Evolutionary conservation across 1,140 invertebrate species (phyloP), one percentile per base, ranked within the genome.

Genomic region (Pogonus chalceus): DNA sequence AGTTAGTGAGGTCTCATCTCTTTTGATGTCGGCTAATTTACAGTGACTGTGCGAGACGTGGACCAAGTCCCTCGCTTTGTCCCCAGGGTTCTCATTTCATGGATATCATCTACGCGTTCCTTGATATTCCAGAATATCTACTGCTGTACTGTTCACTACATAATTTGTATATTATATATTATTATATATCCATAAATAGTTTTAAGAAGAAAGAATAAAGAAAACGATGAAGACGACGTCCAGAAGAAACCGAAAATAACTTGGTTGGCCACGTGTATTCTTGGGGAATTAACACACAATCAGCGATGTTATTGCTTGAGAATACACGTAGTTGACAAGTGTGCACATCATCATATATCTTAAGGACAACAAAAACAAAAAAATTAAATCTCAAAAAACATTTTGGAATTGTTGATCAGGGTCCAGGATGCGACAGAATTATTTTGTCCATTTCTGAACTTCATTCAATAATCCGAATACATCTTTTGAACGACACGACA

Each of bases 231-330:
- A 43, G 52, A 23, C 12, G 35, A 4, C 20, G 26, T 18, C 51
- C 21, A 52, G 51, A 16, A 3, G 35, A 14, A 39, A 52, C 31
- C 23, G 21, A 35, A 39, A 39, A 58, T 72, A 76, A 82, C 83
- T 84, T 82, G 82, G 80, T 81, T 87, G 84, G 84, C 83, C 84
- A 89, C 87, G 88, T 81, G 88, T 90, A 90, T 91, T 89, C 88
- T 90, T 89, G 84, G 87, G 88, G 86, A 88, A 90, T 89, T 90
- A 90, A 89, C 88, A 89, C 85, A 86, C 79, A 81, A 83, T 81
- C 72, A 69, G 78, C 79, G 85, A 79, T 91, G 88, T 92, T 92
- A 92, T 92, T 92, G 90, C 90, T 92, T 92, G 88, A 92, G 90
- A 92, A 92, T 92, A 92, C 90, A 92, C 90, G 89, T 92, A 90